phyloP scores from a whole-genome alignment of 1,140 invertebrate species.

The Radopholus similis region DNA sequence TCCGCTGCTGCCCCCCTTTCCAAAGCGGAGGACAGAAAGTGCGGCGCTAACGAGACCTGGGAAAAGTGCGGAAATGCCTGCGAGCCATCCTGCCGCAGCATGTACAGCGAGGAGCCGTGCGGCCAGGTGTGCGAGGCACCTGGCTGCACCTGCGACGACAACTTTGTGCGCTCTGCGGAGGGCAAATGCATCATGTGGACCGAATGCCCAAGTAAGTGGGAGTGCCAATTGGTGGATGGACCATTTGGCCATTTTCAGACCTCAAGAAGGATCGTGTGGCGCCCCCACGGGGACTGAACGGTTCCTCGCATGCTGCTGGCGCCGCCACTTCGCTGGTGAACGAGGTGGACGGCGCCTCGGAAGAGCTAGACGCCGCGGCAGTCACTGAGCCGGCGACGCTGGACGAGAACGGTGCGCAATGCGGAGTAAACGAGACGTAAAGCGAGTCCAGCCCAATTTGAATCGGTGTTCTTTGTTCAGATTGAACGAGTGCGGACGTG shows the following conservation, averaged over 20 bases:
- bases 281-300: not conserved
- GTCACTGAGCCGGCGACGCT: not conserved
- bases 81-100: slow-evolving; percentile 52
- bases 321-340: not conserved
- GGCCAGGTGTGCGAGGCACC: slow-evolving; percentile 43
- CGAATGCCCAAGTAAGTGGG: slow-evolving; percentile 48
- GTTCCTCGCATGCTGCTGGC: not conserved
- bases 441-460: not conserved
- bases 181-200: slow-evolving; percentile 51
- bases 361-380: not conserved
- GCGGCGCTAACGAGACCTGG: slow-evolving; percentile 51
- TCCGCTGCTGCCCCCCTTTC: not conserved
- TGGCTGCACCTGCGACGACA: slow-evolving; percentile 58
- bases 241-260: no score
- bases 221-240: no score
- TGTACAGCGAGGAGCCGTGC: slow-evolving; percentile 58
- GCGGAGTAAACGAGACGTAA: slow-evolving; percentile 50
- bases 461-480: not conserved
- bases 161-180: slow-evolving; percentile 43
- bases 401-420: slow-evolving; percentile 18
- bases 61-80: slow-evolving; percentile 58
- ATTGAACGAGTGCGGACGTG: slow-evolving; percentile 53
- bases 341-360: not conserved
- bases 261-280: no score
- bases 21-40: slow-evolving; percentile 2